Evolutionary conservation across 23 tunicate genomes (phyloP).

Genomic region (Botrylloides violaceus): DNA sequence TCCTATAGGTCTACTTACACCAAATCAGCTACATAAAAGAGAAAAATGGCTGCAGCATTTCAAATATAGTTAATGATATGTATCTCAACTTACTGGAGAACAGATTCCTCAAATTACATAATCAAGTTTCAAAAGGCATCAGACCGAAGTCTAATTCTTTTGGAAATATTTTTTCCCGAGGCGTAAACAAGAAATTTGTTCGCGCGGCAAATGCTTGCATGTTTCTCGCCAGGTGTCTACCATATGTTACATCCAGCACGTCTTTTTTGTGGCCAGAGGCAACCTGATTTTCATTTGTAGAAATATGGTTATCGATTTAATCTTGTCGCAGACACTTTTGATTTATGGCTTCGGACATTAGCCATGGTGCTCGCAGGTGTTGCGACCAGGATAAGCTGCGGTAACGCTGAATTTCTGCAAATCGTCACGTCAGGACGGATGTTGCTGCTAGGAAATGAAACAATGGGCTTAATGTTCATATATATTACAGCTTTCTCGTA

Average conservation of each 20-base stretch:
- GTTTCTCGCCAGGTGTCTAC: constrained; percentile 21
- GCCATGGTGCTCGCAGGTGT: constrained; percentile 19
- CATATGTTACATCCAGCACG: constrained; percentile 10
- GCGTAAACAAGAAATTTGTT: constrained; percentile 19
- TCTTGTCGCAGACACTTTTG: constrained; percentile 23
- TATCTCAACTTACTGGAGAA: too few relatives aligned
- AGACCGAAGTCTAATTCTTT: too few relatives aligned
- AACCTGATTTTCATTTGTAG: background rate
- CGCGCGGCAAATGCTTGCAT: background rate
- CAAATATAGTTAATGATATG: too few relatives aligned
- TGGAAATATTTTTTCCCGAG: constrained; percentile 10
- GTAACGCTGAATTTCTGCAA: background rate
- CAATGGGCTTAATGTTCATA: constrained; percentile 3
- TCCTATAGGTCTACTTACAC: too few relatives aligned
- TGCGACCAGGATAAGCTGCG: constrained; percentile 2
- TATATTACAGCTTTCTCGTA: too few relatives aligned
- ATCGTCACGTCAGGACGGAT: background rate
- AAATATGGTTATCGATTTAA: constrained; percentile 23
- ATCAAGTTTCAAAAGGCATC: too few relatives aligned
- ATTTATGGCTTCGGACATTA: constrained; percentile 26
- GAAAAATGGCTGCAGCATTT: too few relatives aligned
- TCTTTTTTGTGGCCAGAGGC: constrained; percentile 28
- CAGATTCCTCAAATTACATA: too few relatives aligned
- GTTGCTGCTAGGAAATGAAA: background rate
- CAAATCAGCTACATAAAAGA: too few relatives aligned